Evolutionary conservation across 2,888 invertebrate species (phyloP).

Genomic region (Trisateles emortualis): DNA sequence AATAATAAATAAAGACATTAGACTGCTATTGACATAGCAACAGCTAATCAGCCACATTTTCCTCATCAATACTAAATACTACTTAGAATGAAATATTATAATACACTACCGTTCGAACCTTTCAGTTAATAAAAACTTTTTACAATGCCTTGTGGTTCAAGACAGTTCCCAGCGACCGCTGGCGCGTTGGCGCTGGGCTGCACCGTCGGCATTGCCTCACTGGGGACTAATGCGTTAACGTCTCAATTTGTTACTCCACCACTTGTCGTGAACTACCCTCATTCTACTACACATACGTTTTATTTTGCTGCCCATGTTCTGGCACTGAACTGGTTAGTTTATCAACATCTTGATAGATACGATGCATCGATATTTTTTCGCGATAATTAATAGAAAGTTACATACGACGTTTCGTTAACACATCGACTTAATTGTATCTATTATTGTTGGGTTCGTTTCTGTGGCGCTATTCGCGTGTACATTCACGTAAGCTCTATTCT

Average conservation of each 20-base stretch:
- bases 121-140: background rate
- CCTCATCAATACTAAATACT: too few species aligned
- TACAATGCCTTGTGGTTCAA: background rate
- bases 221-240: constrained; percentile 17
- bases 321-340: background rate
- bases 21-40: too few species aligned
- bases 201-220: background rate
- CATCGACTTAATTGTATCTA: too few species aligned
- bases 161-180: background rate
- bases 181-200: background rate
- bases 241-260: constrained; percentile 14
- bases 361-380: too few species aligned
- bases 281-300: constrained; percentile 4
- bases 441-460: too few species aligned
- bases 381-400: too few species aligned
- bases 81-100: too few species aligned
- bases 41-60: too few species aligned
- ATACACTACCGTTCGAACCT: background rate
- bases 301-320: background rate
- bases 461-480: too few species aligned
- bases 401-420: too few species aligned
- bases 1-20: too few species aligned
- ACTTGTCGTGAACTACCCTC: constrained; percentile 13
- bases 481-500: too few species aligned
- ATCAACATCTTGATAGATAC: background rate